These are phyloP conservation scores for Meta bourneti DNA, from an alignment of 2,888 invertebrate genomes.

Conservation along the genomic window DNA sequence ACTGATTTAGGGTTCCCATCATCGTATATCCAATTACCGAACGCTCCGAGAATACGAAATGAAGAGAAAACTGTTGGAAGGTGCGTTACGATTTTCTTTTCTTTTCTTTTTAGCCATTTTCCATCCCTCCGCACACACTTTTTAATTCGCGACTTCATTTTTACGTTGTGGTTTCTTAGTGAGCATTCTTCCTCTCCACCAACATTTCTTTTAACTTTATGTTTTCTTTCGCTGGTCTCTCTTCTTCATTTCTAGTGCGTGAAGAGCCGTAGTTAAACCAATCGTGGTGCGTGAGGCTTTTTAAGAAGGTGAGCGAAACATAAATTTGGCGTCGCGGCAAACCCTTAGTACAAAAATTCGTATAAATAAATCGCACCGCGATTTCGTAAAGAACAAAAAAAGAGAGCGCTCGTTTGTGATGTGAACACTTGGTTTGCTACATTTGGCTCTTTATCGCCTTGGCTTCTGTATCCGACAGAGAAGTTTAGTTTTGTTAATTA, in stretches of 20 bases:
- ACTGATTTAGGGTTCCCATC: slow-evolving; percentile 11
- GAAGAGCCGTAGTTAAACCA: slow-evolving; percentile 62
- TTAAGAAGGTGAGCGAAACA: slow-evolving; percentile 64
- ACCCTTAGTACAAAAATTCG: slow-evolving; percentile 72
- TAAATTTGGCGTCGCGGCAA: slow-evolving; percentile 74
- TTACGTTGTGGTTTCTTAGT: slow-evolving; percentile 16
- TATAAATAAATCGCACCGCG: slow-evolving; percentile 71
- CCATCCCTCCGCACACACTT: slow-evolving; percentile 3
- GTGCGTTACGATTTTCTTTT: slow-evolving; percentile 4
- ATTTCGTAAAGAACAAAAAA: neutral
- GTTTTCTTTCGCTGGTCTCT: slow-evolving; percentile 9
- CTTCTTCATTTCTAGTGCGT: slow-evolving; percentile 53
- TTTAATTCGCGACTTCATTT: slow-evolving; percentile 59
- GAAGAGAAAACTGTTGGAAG: slow-evolving; percentile 13
- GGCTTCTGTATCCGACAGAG: neutral
- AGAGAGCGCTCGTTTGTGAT: slow-evolving; percentile 36
- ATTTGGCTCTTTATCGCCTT: slow-evolving; percentile 36
- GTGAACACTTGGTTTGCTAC: neutral
- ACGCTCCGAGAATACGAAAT: slow-evolving; percentile 48
- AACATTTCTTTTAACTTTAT: slow-evolving; percentile 14
- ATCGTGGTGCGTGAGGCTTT: slow-evolving; percentile 62
- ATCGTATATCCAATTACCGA: slow-evolving; percentile 40
- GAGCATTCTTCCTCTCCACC: slow-evolving; percentile 34
- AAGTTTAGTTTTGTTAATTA: neutral
- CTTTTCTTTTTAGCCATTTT: slow-evolving; percentile 12